These are phyloP conservation scores for Notospermus geniculatus DNA, from an alignment of 1,140 invertebrate genomes.

Conservation along the genomic window DNA sequence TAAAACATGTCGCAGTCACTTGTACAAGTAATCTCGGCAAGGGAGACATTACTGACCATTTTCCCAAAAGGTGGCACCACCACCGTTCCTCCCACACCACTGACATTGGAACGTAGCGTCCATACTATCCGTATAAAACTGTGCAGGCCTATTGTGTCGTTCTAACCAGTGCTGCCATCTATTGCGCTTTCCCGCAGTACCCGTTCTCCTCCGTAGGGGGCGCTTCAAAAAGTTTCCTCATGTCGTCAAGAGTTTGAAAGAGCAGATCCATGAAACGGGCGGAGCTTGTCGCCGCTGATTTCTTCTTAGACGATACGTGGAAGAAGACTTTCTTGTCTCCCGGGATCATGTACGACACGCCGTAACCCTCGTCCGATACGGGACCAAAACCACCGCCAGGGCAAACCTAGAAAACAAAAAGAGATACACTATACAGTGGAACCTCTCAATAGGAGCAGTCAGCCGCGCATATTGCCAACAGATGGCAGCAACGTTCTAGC, in stretches of 20 bases:
- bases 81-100: no score
- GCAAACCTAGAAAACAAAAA: slow-evolving; percentile 27
- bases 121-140: no score
- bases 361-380: slow-evolving; percentile 60
- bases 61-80: no score
- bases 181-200: no score
- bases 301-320: slow-evolving; percentile 59
- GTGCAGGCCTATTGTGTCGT: no score
- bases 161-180: no score
- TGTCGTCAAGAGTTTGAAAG: slow-evolving; percentile 54
- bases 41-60: no score
- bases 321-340: slow-evolving; percentile 60
- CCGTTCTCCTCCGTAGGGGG: neutral
- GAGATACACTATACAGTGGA: neutral
- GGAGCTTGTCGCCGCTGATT: slow-evolving; percentile 52
- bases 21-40: no score
- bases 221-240: slow-evolving; percentile 49
- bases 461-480: no score
- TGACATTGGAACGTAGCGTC: no score
- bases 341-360: slow-evolving; percentile 61
- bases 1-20: no score
- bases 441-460: neutral
- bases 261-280: slow-evolving; percentile 53
- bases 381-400: slow-evolving; percentile 62
- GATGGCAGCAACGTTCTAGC: no score